These are phyloP conservation scores for Malachius bipustulatus DNA, from an alignment of 2,888 invertebrate species.

Conservation along the genomic window DNA sequence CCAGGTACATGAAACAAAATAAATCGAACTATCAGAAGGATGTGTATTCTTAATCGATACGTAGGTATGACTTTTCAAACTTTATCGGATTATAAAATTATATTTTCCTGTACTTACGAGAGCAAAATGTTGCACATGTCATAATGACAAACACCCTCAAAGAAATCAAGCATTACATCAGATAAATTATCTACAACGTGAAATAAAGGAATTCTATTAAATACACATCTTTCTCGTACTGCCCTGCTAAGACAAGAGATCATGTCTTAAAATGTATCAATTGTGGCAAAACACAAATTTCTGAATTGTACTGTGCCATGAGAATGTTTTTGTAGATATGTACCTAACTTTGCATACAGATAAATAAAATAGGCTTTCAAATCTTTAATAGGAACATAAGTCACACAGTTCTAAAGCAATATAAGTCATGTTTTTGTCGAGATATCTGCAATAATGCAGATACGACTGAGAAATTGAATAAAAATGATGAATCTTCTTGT, in stretches of 20 bases:
- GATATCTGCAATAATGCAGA: constrained; percentile 8
- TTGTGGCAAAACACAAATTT: constrained; percentile 7
- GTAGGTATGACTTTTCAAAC: no score
- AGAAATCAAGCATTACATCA: no score
- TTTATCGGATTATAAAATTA: no score
- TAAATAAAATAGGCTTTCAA: constrained; percentile 4
- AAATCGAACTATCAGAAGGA: no score
- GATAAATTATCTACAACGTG: no score
- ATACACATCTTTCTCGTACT: no score
- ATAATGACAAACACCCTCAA: no score
- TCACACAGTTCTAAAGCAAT: constrained; percentile 1
- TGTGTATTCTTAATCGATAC: no score
- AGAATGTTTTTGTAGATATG: constrained; percentile 6
- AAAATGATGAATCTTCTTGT: constrained; percentile 2
- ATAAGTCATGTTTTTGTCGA: constrained; percentile 1
- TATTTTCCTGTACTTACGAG: no score
- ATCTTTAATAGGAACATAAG: constrained; percentile 5
- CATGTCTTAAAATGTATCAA: constrained; percentile 5
- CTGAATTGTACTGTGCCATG: constrained; percentile 7
- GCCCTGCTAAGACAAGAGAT: constrained; percentile 9
- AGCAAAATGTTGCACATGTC: no score
- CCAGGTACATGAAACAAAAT: no score
- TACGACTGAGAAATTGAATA: constrained; percentile 8
- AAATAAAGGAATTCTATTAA: no score
- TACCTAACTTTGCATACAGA: constrained; percentile 5